Conservation (phyloP, 2,113 vertebrate genomes). For the Andinoacara biseriatus region DNA sequence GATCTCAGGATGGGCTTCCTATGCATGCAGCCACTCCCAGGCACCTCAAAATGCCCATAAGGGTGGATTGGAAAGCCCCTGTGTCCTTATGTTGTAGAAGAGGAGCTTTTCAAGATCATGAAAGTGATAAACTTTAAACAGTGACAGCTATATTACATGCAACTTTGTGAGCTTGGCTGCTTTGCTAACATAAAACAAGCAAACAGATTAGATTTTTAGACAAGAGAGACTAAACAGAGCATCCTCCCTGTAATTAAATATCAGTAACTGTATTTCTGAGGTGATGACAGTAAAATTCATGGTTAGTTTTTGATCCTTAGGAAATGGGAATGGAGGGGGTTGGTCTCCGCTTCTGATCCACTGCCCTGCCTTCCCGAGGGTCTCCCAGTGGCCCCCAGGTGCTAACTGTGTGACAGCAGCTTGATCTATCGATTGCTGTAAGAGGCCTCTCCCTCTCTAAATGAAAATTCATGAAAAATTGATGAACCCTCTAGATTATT, state of each 20-base stretch:
- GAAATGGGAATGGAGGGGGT: slow-evolving; percentile 51
- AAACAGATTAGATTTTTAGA: not conserved
- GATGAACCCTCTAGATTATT: slow-evolving; percentile 92
- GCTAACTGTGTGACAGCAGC: slow-evolving; percentile 92
- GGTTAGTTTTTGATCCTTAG: slow-evolving; percentile 42
- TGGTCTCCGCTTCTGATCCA: slow-evolving; percentile 73
- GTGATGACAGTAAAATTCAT: slow-evolving; percentile 9
- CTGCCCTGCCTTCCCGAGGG: slow-evolving; percentile 76
- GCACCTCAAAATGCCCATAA: slow-evolving; percentile 24
- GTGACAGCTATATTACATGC: not conserved
- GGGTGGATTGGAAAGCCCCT: slow-evolving; percentile 22
- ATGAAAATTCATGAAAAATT: slow-evolving; percentile 99
- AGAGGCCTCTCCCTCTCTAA: slow-evolving; percentile 89
- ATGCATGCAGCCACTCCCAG: slow-evolving; percentile 32
- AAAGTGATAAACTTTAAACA: not conserved
- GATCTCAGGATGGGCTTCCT: slow-evolving; percentile 51
- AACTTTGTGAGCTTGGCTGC: not conserved
- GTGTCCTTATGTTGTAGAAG: slow-evolving; percentile 1
- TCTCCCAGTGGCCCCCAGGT: slow-evolving; percentile 88
- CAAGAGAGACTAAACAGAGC: not conserved
- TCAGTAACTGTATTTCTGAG: not conserved
- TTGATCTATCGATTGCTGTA: slow-evolving; percentile 97
- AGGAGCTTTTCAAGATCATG: not conserved
- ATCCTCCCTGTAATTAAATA: not conserved
- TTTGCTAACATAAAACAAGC: not conserved